Base-by-base conservation (phyloP, 2,888 invertebrate species). In the Bombylius discolor region DNA sequence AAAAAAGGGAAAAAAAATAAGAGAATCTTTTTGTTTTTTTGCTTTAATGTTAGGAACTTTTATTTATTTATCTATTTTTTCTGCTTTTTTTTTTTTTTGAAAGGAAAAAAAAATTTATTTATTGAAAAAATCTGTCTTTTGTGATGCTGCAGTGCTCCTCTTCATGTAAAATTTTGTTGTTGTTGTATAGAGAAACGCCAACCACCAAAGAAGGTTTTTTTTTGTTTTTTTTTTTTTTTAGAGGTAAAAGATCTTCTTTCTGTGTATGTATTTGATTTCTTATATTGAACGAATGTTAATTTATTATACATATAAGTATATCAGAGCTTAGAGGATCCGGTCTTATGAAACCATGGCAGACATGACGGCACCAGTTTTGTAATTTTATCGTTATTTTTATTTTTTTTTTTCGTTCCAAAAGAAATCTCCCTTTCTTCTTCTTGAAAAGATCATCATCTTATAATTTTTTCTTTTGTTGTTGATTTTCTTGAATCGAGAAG, bases 351-450 rank as follows among this genome's bases (percentile, higher is more conserved):
- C 60, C 61, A 61, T 59, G 63, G 61, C 59, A 63, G 63, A 63
- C 63, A 63, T 61, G 59, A 60, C 58, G 63, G 63, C 63, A 63
- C 63, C 63, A 63, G 60, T 61, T 59, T 42, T 61, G 60, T 61
- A 62, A 62, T 60, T 62, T 62, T 59, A 62, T 62, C 60, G 57
- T 47, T 51, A n/a, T 47, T 39, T 34, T 39, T 51, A 9, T 8
- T 44, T 51, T 34, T 50, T 44, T 13, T 32, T 32, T 31, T 42
- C 42, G 5, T 46, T 46, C 5, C 42, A 12, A 1, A 6, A 23
- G 23, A 23, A 23, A 23, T 23, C 44, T 23, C 44, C 42, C 42
- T 49, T 23, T 23, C 23, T 1, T 23, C 23, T 23, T 23, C 23
- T 23, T 23, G 23, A 23, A 23, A 23, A 23, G 23, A 23, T 23